A percentile compares a stretch with the other conserved stretches of the same genome.
Conservation (phyloP, 2,888 invertebrate genomes). For the Mechanitis messenoides region DNA sequence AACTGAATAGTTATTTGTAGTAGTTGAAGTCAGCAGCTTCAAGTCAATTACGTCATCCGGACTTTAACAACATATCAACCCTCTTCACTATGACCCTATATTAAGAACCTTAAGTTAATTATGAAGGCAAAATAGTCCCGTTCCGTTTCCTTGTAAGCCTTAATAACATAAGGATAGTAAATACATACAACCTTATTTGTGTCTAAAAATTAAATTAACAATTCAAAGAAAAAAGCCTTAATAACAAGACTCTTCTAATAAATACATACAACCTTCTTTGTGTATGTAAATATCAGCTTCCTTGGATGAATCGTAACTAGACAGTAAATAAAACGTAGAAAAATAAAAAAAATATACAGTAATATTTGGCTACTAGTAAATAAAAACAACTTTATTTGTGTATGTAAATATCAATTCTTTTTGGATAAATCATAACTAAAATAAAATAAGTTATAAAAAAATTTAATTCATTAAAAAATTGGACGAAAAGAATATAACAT, state of each 20-base stretch:
- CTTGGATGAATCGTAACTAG: no score
- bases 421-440: no score
- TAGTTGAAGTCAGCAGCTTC: slow-evolving; percentile 1
- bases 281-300: background rate
- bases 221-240: slow-evolving; percentile 5
- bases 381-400: no score
- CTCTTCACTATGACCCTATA: slow-evolving; percentile 3
- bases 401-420: no score
- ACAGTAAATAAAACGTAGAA: no score
- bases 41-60: slow-evolving; percentile 6
- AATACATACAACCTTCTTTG: background rate
- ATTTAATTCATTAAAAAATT: no score
- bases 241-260: slow-evolving; percentile 3
- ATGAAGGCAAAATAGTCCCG: slow-evolving; percentile 12
- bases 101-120: slow-evolving; percentile 14
- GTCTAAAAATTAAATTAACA: no score
- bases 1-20: background rate
- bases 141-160: slow-evolving; percentile 13
- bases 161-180: slow-evolving; percentile 12
- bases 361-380: no score
- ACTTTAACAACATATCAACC: slow-evolving; percentile 6
- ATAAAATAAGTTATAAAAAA: no score
- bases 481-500: background rate
- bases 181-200: background rate
- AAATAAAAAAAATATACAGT: no score